phyloP scores from a whole-genome alignment of 2,113 vertebrate species.

The Atractosteus spatula region DNA sequence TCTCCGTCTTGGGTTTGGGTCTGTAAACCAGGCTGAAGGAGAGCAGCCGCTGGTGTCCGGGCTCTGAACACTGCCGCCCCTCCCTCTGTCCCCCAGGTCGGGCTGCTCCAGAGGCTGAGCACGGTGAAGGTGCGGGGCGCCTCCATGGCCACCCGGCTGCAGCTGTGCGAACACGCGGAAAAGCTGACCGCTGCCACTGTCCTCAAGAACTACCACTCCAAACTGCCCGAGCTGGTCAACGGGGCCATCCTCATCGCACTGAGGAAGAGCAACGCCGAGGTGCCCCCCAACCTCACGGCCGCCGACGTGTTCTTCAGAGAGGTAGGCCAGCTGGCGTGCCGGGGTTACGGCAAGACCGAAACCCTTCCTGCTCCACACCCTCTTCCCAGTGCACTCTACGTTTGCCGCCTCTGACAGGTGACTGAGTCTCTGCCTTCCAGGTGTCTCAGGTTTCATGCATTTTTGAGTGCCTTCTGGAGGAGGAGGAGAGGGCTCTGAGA shows the following conservation, averaged over 20 bases:
- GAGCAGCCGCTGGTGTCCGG: too few species aligned
- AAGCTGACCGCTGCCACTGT: slow-evolving; percentile 84
- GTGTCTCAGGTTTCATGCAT: slow-evolving; percentile 88
- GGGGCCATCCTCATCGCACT: slow-evolving; percentile 71
- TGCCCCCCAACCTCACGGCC: slow-evolving; percentile 79
- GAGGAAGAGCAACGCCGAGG: slow-evolving; percentile 59
- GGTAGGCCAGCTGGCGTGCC: slow-evolving; percentile 50
- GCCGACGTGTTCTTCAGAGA: slow-evolving; percentile 95
- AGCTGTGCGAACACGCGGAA: slow-evolving; percentile 91
- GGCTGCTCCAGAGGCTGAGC: slow-evolving; percentile 74
- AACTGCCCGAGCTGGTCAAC: slow-evolving; percentile 79
- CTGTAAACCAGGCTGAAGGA: too few species aligned
- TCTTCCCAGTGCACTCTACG: too few species aligned
- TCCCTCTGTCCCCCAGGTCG: slow-evolving; percentile 63
- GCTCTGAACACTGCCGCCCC: not conserved
- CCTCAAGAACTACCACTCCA: slow-evolving; percentile 88
- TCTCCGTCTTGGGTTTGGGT: too few species aligned
- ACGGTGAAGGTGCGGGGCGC: slow-evolving; percentile 63
- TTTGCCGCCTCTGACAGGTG: too few species aligned
- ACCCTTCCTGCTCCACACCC: too few species aligned
- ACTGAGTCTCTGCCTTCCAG: slow-evolving; percentile 53
- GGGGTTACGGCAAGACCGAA: too few species aligned
- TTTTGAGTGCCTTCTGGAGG: slow-evolving; percentile 87
- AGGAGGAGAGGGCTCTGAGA: slow-evolving; percentile 82
- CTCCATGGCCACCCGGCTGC: slow-evolving; percentile 77